Base-by-base conservation (phyloP, 2,888 invertebrate genomes). In the Apodemia duryi region DNA sequence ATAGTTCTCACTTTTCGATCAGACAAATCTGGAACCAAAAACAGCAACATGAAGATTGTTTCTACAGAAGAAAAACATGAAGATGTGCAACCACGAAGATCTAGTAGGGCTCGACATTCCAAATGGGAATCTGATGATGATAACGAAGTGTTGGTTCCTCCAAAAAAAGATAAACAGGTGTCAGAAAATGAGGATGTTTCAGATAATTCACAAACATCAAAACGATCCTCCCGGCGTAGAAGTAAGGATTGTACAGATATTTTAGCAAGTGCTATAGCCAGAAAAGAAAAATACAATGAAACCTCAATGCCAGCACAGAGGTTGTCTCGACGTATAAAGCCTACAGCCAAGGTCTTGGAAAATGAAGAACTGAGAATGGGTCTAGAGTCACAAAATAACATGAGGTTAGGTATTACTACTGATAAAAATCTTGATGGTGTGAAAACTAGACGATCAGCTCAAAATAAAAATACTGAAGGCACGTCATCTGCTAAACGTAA, bases 211-310 rank as follows among this genome's bases (percentile, higher is more conserved):
- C 77, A 87, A 35, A 84, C 92, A 11, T 85, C 93, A 1, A 95
- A 95, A 79, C 91, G 95, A 29, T 94, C 94, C 1, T 93, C 94
- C 0, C 91, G 95, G 51, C 86, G 94, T 62, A 94, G 94, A 71
- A 94, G 94, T 76, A 94, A 95, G 72, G 92, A 86, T 60, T 84
- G 83, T 21, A 93, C 94, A 69, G 94, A 95, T 63, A 93, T 95
- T 43, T 81, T 96, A 32, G 94, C 95, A 69, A 94, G 93, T 81
- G 95, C 95, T 10, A 95, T 95, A 74, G 95, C 95, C 1, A 90
- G 95, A 13, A 95, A 95, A 77, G 95, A 95, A 78, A 95, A 95
- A 0, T 95, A 94, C 73, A 94, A 94, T 73, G 93, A 93, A 73
- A 75, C 72, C 60, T 82, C 88, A 13, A 70, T 74, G 3, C 77